Evolutionary conservation across 92 coral and sea anemone genomes (phyloP).

Genomic region (Actinernus sp.): DNA sequence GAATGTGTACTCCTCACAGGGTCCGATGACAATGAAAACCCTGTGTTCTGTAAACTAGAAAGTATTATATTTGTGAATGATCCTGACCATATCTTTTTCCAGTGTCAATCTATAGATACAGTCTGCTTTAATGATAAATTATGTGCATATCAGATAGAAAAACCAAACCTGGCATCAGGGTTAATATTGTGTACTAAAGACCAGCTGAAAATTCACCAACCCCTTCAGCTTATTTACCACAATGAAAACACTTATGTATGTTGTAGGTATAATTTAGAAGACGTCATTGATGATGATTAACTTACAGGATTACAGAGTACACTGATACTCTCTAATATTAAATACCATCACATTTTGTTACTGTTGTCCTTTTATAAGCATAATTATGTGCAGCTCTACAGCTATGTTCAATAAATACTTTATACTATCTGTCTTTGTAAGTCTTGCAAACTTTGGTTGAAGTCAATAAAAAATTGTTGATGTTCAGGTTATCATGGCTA

Average conservation of each 20-base stretch:
- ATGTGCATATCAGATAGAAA: conserved; percentile 56
- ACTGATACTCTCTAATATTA: background rate
- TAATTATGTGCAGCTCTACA: no score
- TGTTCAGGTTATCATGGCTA: no score
- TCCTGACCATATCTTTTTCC: conserved; percentile 34
- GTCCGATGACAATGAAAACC: conserved; percentile 44
- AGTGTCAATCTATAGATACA: conserved; percentile 53
- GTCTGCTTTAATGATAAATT: conserved; percentile 47
- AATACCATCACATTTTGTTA: background rate
- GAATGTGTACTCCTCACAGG: conserved; percentile 57
- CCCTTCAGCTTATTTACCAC: conserved; percentile 29
- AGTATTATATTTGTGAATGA: conserved; percentile 46
- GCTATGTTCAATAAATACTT: no score
- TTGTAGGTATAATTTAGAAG: conserved; percentile 15
- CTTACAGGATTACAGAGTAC: background rate
- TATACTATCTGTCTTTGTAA: no score
- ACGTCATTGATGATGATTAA: background rate
- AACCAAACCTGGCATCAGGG: conserved; percentile 49
- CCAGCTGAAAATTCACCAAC: conserved; percentile 43
- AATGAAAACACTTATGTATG: conserved; percentile 11
- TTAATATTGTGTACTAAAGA: conserved; percentile 26
- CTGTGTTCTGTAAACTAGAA: conserved; percentile 54
- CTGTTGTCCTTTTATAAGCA: background rate
- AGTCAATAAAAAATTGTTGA: no score
- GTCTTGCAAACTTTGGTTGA: no score